Conservation (phyloP, 1,140 invertebrate genomes). For the Meloidogyne floridensis region DNA sequence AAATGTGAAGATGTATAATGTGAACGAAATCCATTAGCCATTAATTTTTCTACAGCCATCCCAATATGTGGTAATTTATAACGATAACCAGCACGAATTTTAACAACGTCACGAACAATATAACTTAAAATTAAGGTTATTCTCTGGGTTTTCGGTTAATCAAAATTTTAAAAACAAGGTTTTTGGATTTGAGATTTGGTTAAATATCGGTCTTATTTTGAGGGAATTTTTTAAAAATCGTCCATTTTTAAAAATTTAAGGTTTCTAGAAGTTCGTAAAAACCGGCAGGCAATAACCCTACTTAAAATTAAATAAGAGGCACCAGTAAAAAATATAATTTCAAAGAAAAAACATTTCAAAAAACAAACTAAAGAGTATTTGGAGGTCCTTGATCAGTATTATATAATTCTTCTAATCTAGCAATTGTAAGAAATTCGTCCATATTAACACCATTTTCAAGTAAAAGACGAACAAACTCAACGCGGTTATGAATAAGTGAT, state of each 20-base stretch:
- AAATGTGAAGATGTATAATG: constrained; percentile 89
- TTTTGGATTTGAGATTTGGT: too few relatives aligned
- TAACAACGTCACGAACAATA: constrained; percentile 42
- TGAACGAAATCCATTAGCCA: constrained; percentile 91
- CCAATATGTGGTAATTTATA: constrained; percentile 83
- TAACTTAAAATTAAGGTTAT: constrained; percentile 23
- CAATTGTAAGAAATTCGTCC: constrained; percentile 92
- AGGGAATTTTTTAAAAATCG: too few relatives aligned
- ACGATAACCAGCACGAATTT: constrained; percentile 35
- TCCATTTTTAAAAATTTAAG: too few relatives aligned
- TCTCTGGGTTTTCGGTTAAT: too few relatives aligned
- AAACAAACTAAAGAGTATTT: constrained; percentile 91
- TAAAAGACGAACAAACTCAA: constrained; percentile 86
- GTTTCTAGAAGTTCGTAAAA: too few relatives aligned
- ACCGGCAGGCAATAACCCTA: too few relatives aligned
- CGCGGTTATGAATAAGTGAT: constrained; percentile 89
- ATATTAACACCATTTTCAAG: constrained; percentile 92
- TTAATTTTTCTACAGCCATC: constrained; percentile 91
- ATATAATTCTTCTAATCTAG: constrained; percentile 89
- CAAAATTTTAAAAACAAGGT: too few relatives aligned
- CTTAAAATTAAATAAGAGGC: too few relatives aligned
- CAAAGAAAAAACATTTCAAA: neutral
- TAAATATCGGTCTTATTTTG: too few relatives aligned
- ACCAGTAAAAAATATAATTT: neutral
- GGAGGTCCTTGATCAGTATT: constrained; percentile 80